A percentile compares a stretch with the other conserved stretches of the same genome.
Conservation (phyloP, 2,113 vertebrate genomes). For the Amblyornis subalaris region DNA sequence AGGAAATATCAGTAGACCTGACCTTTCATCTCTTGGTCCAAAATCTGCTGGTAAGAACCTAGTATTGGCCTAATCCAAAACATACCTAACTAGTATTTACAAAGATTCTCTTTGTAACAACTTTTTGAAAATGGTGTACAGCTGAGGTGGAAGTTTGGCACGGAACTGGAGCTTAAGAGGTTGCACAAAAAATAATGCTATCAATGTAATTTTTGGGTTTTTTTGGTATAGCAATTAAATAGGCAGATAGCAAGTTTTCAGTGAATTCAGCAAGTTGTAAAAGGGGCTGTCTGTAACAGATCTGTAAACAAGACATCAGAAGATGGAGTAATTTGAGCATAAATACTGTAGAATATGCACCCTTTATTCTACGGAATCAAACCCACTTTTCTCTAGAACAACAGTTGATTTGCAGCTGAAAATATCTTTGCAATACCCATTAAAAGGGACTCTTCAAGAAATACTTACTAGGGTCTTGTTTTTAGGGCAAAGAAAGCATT, state of each 20-base stretch:
- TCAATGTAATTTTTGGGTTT: background rate
- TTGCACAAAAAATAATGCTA: background rate
- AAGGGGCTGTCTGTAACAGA: background rate
- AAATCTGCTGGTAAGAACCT: background rate
- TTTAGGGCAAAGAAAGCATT: slow-evolving; percentile 86
- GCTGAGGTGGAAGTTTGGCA: background rate
- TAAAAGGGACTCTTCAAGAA: background rate
- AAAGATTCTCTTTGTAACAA: background rate
- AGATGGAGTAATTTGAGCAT: background rate
- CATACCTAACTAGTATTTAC: background rate
- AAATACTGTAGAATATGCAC: background rate
- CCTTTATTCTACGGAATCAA: background rate
- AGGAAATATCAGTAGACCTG: background rate
- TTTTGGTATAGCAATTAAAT: background rate
- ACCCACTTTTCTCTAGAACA: background rate
- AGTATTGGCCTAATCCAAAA: background rate
- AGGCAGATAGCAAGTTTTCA: background rate
- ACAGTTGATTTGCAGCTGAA: background rate
- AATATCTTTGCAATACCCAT: background rate
- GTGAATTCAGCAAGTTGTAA: background rate
- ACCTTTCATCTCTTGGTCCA: background rate
- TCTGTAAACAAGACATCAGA: background rate
- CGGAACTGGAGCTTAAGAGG: background rate
- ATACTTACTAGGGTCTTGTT: background rate
- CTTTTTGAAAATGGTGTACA: background rate